Base-by-base conservation (phyloP, 1,140 invertebrate species). In the Dendrolimus punctatus region DNA sequence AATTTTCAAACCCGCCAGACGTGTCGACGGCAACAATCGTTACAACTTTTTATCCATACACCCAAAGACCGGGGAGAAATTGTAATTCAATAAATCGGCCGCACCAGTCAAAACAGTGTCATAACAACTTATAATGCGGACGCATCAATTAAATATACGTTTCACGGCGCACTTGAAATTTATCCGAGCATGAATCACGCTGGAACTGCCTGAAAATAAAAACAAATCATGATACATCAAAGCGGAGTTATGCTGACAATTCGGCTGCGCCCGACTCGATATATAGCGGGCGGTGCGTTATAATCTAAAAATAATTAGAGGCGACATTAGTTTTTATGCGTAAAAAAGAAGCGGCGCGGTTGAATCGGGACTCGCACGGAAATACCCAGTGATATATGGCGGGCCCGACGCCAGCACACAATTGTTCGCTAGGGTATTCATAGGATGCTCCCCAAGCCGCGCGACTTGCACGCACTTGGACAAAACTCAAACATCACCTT, bases 291-390 rank as follows among this genome's bases (percentile, higher is more conserved):
- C 81, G 80, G 78, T 76, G 67, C 77, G 79, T 80, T 84, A 72
- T 80, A 78, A 82, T 85, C 82, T 83, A 85, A 83, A 85, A 85
- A 85, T 85, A 85, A 85, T 85, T 83, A 85, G 76, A 77, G 72
- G 68, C 66, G 82, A 78, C 79, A 82, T 83, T 82, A 76, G 80
- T 85, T 83, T 85, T 85, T 85, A 79, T 76, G 75, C 71, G 70
- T 83, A 85, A 83, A 85, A 85, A 85, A 85, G 76, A 80, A 64
- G 70, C 68, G 73, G 75, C 66, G 70, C 66, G 68, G 64, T 60
- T 70, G 77, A 74, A 66, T 64, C 61, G 64, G 57, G 64, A 50
- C 61, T 70, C 68, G 75, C 62, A 78, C 82, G 73, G 71, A 85
- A 83, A 83, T 83, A 84, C 66, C 60, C 53, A 53, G 65, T 81